Percentiles rank a stretch among this genome's conserved stretches.
phyloP scores from a whole-genome alignment of 1,140 invertebrate genomes.

The Diabrotica virgifera region DNA sequence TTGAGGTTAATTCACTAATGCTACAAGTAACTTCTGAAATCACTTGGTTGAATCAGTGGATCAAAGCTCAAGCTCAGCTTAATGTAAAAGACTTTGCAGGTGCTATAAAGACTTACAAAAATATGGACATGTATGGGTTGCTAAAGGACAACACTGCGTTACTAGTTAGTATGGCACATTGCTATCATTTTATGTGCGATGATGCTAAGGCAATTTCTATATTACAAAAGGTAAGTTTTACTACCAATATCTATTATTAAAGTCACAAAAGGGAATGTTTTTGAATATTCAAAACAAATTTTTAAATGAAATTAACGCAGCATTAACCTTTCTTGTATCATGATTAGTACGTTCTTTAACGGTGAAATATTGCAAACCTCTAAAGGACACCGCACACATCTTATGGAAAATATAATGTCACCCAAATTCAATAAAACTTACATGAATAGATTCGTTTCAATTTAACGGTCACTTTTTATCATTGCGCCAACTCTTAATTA shows the following conservation, averaged over 20 bases:
- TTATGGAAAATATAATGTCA: too few species aligned
- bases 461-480: too few species aligned
- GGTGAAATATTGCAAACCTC: too few species aligned
- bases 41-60: conserved; percentile 65
- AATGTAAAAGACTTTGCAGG: conserved; percentile 61
- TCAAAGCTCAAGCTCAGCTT: conserved; percentile 66
- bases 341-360: too few species aligned
- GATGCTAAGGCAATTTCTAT: conserved; percentile 45
- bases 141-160: conserved; percentile 66
- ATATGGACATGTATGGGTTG: conserved; percentile 59
- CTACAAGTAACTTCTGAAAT: conserved; percentile 55
- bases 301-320: too few species aligned
- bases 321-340: too few species aligned
- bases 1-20: conserved; percentile 67
- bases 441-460: too few species aligned
- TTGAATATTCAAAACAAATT: too few species aligned
- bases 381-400: too few species aligned
- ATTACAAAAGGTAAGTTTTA: conserved; percentile 45
- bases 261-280: too few species aligned
- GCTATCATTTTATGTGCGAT: conserved; percentile 61
- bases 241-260: background rate
- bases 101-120: conserved; percentile 60
- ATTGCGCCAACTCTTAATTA: too few species aligned
- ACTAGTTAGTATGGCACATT: conserved; percentile 63
- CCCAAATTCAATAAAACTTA: too few species aligned